Evolutionary conservation across 2,888 invertebrate species (phyloP).

Genomic region (Philereme vetulata): DNA sequence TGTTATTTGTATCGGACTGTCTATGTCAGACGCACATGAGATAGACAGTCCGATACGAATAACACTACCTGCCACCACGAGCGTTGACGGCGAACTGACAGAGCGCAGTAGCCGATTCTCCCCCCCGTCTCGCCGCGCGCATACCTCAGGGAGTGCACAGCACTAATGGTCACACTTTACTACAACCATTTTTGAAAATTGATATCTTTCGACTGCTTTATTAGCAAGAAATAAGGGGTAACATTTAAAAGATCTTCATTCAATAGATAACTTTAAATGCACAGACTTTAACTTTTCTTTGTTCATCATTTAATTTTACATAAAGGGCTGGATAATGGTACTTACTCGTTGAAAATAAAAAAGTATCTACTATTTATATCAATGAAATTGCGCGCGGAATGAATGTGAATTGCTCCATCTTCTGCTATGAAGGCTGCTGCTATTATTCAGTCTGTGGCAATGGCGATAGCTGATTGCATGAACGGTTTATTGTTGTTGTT

Average conservation of each 20-base stretch:
- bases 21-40: too few relatives aligned
- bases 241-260: not conserved
- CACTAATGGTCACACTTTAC: too few relatives aligned
- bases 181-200: too few relatives aligned
- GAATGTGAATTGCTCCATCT: constrained; percentile 18
- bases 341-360: constrained; percentile 15
- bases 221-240: not conserved
- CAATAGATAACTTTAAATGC: not conserved
- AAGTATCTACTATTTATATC: constrained; percentile 17
- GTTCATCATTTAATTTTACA: constrained; percentile 22
- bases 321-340: constrained; percentile 18
- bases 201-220: too few relatives aligned
- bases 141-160: too few relatives aligned
- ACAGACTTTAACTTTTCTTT: constrained; percentile 8
- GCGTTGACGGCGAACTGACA: too few relatives aligned
- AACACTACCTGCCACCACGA: too few relatives aligned
- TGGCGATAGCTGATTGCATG: constrained; percentile 2
- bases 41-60: too few relatives aligned
- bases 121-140: too few relatives aligned
- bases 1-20: too few relatives aligned
- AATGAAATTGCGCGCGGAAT: constrained; percentile 11
- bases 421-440: not conserved
- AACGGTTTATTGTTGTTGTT: constrained; percentile 5
- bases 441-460: not conserved
- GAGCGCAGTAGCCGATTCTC: too few relatives aligned